Evolutionary conservation across 2,797 vertebrate species (phyloP), one percentile per base, ranked within the genome.

Genomic region (Chiroxiphia lanceolata): DNA sequence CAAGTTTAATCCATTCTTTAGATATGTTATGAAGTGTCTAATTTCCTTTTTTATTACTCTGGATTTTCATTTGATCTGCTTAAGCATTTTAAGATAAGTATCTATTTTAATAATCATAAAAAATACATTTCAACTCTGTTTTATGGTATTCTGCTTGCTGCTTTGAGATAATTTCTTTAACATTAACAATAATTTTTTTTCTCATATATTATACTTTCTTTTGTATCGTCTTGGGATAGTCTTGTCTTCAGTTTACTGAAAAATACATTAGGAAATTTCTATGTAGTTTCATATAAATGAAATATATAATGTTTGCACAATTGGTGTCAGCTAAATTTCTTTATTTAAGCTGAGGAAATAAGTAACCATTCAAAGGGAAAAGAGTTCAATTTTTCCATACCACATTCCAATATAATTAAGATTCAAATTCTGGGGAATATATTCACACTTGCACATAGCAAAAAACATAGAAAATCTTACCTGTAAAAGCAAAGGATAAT

Each of bases 41-140:
- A 87, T 95, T 93, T 93, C 15, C 16, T 91, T 81, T 87, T 85
- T 83, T 74, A 75, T 81, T 92, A 74, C 26, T 5, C 16, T 72
- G 40, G 34, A 83, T 85, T 93, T 95, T 95, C 33, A 81, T 81
- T 95, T 74, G 40, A 95, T 92, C 50, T 94, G 20, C 57, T 94
- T 85, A 81, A 81, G 29, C 21, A 78, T 87, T 87, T 69, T 79
- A 63, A 90, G 44, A 42, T 83, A 93, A 70, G 48, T 71, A 89
- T 83, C 48, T 74, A 77, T 83, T 96, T 79, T 79, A 94, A 78
- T 70, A 90, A 90, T 33, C 1, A 83, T 53, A 29, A 91, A 83
- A 70, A 82, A 27, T 13, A 17, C 8, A 76, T 83, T 93, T 91
- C 65, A 89, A 56, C 17, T 83, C 76, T 6, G 48, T 93, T 94